A percentile compares a stretch with the other conserved stretches of the same genome.
Conservation (phyloP, 2,797 vertebrate species). For the Pipistrellus kuhlii region DNA sequence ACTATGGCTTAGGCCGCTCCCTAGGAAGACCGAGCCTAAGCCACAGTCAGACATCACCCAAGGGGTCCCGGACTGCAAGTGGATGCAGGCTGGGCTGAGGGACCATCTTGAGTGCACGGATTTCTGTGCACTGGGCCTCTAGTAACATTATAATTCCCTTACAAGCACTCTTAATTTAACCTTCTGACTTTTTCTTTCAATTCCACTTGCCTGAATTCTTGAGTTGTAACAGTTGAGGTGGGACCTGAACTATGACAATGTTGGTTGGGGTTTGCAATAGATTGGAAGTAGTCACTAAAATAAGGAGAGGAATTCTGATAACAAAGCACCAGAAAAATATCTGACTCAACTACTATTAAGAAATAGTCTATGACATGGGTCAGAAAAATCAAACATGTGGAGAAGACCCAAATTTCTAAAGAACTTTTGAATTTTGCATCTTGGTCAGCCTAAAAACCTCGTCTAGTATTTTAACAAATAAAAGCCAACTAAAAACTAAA, state of each 20-base stretch:
- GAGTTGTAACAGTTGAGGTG: not conserved
- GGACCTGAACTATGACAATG: not conserved
- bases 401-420: not conserved
- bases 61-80: no score
- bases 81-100: no score
- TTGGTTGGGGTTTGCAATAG: not conserved
- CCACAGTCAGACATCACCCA: no score
- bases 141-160: not conserved
- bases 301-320: not conserved
- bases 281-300: not conserved
- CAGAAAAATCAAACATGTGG: constrained; percentile 35
- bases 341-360: not conserved
- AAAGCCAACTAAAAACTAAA: not conserved
- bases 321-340: constrained; percentile 33
- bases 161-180: not conserved
- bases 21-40: no score
- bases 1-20: no score
- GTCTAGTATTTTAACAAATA: not conserved
- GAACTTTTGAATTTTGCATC: not conserved
- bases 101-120: no score
- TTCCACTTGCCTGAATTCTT: not conserved
- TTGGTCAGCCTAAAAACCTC: not conserved
- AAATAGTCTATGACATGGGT: not conserved
- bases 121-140: no score
- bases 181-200: not conserved